phyloP scores from a whole-genome alignment of 2,888 invertebrate genomes.

The Cheilosia grossa region DNA sequence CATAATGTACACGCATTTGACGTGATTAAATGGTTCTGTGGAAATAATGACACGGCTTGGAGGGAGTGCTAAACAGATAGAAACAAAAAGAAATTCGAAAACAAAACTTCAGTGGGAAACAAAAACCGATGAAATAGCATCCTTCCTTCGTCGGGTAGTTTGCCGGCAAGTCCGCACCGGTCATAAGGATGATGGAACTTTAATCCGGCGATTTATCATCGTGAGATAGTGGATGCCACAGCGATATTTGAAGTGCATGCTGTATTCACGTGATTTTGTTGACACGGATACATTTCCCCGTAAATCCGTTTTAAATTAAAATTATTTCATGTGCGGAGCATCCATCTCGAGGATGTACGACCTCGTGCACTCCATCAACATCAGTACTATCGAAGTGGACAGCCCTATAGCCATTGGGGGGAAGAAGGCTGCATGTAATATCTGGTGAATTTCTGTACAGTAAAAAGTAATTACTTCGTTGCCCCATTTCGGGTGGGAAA shows the following conservation, averaged over 20 bases:
- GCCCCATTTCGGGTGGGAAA: too few species aligned
- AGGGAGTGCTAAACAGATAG: neutral
- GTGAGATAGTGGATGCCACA: conserved; percentile 11
- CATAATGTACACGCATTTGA: conserved; percentile 67
- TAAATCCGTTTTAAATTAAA: conserved; percentile 67
- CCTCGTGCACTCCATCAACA: neutral
- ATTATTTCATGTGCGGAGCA: conserved; percentile 42
- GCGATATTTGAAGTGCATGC: conserved; percentile 3
- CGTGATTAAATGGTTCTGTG: conserved; percentile 63
- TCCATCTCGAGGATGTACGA: neutral
- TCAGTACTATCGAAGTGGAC: neutral
- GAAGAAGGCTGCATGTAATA: neutral
- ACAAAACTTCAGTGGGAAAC: conserved; percentile 22
- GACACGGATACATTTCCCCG: conserved; percentile 35
- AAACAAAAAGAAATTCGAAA: neutral
- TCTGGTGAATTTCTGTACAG: too few species aligned
- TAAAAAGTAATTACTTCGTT: too few species aligned
- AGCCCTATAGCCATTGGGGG: neutral
- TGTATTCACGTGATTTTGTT: conserved; percentile 27
- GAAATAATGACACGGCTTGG: conserved; percentile 48
- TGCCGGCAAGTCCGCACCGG: conserved; percentile 31
- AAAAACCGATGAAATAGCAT: conserved; percentile 8
- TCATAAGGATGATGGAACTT: conserved; percentile 51
- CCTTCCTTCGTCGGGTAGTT: neutral
- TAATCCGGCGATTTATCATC: conserved; percentile 62